A percentile compares a stretch with the other conserved stretches of the same genome.
These are phyloP conservation scores for Falco punctatus DNA, from an alignment of 2,113 vertebrate genomes.

Conservation along the genomic window DNA sequence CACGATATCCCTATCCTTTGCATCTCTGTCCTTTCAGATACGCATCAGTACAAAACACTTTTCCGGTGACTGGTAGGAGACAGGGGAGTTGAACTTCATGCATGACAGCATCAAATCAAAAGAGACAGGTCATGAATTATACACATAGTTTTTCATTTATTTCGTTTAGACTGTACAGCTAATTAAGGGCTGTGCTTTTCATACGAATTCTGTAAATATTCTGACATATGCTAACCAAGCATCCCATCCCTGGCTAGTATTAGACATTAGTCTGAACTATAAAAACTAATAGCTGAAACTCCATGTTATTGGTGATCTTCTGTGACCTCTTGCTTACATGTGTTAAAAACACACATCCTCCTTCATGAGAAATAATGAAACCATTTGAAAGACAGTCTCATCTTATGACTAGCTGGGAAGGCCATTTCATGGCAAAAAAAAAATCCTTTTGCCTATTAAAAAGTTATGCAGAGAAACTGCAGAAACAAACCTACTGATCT, in stretches of 20 bases:
- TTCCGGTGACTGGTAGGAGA: neutral
- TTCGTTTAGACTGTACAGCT: slow-evolving; percentile 17
- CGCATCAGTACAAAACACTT: neutral
- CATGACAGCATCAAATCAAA: slow-evolving; percentile 46
- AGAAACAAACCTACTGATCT: neutral
- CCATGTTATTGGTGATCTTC: neutral
- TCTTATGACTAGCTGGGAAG: neutral
- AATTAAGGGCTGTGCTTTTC: slow-evolving; percentile 49
- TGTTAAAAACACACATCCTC: neutral
- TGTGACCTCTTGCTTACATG: neutral
- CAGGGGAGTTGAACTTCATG: slow-evolving; percentile 26
- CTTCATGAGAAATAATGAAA: neutral
- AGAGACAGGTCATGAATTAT: slow-evolving; percentile 42
- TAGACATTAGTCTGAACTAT: slow-evolving; percentile 5
- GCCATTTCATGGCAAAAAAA: neutral
- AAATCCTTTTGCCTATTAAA: neutral
- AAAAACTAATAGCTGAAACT: neutral
- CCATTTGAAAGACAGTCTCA: neutral
- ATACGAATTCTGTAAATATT: slow-evolving; percentile 39
- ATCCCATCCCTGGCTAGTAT: neutral
- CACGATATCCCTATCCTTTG: neutral
- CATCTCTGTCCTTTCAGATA: neutral
- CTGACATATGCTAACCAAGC: slow-evolving; percentile 51
- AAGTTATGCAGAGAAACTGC: neutral
- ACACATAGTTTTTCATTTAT: slow-evolving; percentile 42